Percentiles rank a stretch among this genome's conserved stretches.
Evolutionary conservation across 2,113 vertebrate species (phyloP).

Genomic region (Chitala chitala): DNA sequence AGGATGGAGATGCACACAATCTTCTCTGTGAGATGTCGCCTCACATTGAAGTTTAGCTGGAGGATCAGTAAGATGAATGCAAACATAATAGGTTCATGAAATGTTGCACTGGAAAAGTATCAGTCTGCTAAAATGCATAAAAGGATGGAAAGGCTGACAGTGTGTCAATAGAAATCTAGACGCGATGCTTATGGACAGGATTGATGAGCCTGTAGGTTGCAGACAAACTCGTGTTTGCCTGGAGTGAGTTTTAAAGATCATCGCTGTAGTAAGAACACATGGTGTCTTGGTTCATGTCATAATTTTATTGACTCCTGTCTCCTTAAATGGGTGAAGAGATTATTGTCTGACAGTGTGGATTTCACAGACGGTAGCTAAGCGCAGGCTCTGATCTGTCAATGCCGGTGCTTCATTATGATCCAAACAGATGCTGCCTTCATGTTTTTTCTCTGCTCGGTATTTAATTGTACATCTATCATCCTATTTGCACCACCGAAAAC

Average conservation of each 20-base stretch:
- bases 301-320: constrained; percentile 6
- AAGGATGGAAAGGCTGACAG: constrained; percentile 3
- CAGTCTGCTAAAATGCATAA: neutral
- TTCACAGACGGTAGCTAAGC: neutral
- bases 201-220: neutral
- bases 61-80: too few species aligned
- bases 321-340: constrained; percentile 10
- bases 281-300: neutral
- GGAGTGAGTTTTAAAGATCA: constrained; percentile 8
- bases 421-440: neutral
- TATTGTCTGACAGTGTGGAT: neutral
- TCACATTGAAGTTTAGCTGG: neutral
- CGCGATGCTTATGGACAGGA: neutral
- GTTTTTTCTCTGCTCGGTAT: neutral
- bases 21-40: neutral
- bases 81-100: neutral
- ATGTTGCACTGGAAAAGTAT: neutral
- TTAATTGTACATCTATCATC: neutral
- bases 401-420: neutral
- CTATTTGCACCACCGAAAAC: neutral
- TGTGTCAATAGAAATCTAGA: neutral
- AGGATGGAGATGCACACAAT: neutral
- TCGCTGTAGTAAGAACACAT: neutral
- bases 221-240: neutral
- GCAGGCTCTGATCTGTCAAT: neutral